Percentiles rank a stretch among this genome's conserved stretches.
phyloP scores from a whole-genome alignment of 1,140 invertebrate genomes.

The Atta cephalotes region DNA sequence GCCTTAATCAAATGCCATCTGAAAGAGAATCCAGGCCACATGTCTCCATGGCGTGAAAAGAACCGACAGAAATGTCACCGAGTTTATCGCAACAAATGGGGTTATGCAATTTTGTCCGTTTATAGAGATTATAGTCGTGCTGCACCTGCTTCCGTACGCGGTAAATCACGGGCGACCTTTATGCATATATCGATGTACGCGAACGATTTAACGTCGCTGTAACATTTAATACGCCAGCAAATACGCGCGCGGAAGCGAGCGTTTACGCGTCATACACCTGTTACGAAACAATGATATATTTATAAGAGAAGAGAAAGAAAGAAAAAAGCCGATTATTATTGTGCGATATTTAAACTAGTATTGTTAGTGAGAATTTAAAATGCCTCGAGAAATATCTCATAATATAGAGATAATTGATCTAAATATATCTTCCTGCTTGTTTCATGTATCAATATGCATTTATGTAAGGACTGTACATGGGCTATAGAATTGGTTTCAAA shows the following conservation, averaged over 20 bases:
- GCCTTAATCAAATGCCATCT: background rate
- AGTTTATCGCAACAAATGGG: constrained; percentile 52
- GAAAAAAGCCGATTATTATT: constrained; percentile 17
- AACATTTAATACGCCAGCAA: constrained; percentile 52
- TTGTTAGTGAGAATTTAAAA: background rate
- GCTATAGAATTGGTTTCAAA: background rate
- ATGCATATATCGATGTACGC: constrained; percentile 49
- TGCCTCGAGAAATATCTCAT: background rate
- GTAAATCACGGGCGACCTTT: constrained; percentile 54
- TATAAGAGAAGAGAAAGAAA: background rate
- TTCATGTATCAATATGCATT: background rate
- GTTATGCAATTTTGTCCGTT: constrained; percentile 46
- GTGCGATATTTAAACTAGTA: background rate
- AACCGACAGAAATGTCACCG: constrained; percentile 40
- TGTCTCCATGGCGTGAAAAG: background rate
- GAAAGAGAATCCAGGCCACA: background rate
- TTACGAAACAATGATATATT: constrained; percentile 55
- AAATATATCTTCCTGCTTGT: background rate
- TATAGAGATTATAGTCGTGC: constrained; percentile 49
- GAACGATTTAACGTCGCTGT: constrained; percentile 47
- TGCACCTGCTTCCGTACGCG: constrained; percentile 51
- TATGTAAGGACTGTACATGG: background rate
- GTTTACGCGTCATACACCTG: constrained; percentile 32
- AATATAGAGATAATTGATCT: background rate
- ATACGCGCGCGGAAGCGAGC: constrained; percentile 20